A percentile compares a stretch with the other conserved stretches of the same genome.
Conservation (phyloP, 2,797 vertebrate species). For the Chaetophractus vellerosus region DNA sequence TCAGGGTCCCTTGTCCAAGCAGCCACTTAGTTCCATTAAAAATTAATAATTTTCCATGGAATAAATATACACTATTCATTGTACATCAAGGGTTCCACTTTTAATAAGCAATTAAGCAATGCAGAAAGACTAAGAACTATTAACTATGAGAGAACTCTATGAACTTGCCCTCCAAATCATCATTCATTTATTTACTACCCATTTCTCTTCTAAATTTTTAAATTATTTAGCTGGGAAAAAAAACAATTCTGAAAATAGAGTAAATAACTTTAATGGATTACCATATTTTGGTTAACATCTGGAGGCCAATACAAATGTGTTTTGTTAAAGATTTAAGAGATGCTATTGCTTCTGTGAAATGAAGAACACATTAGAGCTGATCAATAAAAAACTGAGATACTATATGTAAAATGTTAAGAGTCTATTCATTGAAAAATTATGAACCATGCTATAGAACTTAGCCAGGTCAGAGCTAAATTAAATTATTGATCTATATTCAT, state of each 20-base stretch:
- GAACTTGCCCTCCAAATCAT: conserved; percentile 51
- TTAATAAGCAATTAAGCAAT: conserved; percentile 80
- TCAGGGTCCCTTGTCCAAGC: conserved; percentile 60
- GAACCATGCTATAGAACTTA: conserved; percentile 83
- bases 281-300: conserved; percentile 57
- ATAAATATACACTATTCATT: conserved; percentile 70
- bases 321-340: not conserved
- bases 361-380: conserved; percentile 76
- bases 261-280: not conserved
- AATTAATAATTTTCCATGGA: conserved; percentile 78
- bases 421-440: conserved; percentile 88
- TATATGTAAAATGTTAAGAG: conserved; percentile 82
- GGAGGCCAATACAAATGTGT: not conserved
- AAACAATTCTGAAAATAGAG: not conserved
- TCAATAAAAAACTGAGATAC: conserved; percentile 83
- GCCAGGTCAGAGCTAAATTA: conserved; percentile 86
- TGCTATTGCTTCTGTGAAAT: conserved; percentile 1
- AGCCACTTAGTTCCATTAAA: conserved; percentile 80
- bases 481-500: conserved; percentile 88
- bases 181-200: conserved; percentile 5
- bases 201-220: conserved; percentile 50
- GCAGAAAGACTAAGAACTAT: conserved; percentile 55
- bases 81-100: conserved; percentile 29
- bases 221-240: conserved; percentile 40
- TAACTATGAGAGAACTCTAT: conserved; percentile 42